These are phyloP conservation scores for Zaprionus ghesquierei DNA, from an alignment of 1,140 invertebrate species.

Conservation along the genomic window DNA sequence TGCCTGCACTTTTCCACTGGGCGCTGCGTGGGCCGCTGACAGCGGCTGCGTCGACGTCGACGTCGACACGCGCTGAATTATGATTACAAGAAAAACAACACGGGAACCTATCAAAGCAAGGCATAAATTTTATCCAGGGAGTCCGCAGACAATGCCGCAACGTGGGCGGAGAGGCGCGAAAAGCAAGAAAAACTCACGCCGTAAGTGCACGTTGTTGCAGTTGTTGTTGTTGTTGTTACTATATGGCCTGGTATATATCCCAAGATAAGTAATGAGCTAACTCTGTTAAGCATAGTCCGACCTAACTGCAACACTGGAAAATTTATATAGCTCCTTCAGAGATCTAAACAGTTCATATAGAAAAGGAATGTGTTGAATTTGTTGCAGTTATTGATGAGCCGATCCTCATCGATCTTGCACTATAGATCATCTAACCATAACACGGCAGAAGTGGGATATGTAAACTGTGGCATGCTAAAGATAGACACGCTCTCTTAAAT, in stretches of 20 bases:
- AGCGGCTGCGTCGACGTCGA: constrained; percentile 5
- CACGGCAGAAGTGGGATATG: not conserved
- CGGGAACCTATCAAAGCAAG: constrained; percentile 53
- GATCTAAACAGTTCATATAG: not conserved
- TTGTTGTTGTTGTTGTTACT: not conserved
- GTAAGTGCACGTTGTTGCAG: constrained; percentile 18
- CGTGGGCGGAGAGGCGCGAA: constrained; percentile 39
- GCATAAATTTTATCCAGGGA: constrained; percentile 54
- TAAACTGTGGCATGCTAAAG: not conserved
- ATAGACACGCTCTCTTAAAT: not conserved
- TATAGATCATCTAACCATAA: not conserved
- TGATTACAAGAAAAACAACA: constrained; percentile 60
- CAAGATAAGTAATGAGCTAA: not conserved
- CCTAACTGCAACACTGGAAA: not conserved
- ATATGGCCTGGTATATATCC: not conserved
- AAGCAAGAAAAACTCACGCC: constrained; percentile 40
- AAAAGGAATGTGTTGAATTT: too few species aligned
- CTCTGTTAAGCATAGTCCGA: not conserved
- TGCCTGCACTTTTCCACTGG: constrained; percentile 35
- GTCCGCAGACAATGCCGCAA: not conserved
- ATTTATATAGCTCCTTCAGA: not conserved
- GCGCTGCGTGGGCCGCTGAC: constrained; percentile 27
- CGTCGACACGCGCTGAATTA: constrained; percentile 70
- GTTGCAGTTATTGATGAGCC: not conserved
- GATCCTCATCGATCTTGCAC: not conserved